Conservation (phyloP, 1,140 invertebrate genomes). For the Caerostris darwini region DNA sequence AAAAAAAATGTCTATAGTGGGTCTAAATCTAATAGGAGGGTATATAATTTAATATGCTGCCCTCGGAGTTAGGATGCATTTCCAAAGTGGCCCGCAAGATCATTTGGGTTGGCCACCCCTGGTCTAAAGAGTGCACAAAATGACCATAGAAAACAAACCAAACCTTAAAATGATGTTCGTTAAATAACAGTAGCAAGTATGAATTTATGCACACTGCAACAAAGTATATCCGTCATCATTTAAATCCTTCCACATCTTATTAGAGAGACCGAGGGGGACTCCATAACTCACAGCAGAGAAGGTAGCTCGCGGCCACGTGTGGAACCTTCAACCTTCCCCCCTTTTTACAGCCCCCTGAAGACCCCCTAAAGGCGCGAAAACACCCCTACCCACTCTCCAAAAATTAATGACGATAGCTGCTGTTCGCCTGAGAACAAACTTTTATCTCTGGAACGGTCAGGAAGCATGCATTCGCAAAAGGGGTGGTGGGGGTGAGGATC, state of each 20-base stretch:
- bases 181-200: too few relatives aligned
- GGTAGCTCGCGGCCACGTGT: background rate
- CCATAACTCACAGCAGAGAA: background rate
- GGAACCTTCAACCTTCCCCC: background rate
- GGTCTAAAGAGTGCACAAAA: too few relatives aligned
- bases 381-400: background rate
- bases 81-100: too few relatives aligned
- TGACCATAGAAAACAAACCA: background rate
- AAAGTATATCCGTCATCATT: background rate
- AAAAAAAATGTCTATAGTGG: too few relatives aligned
- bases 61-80: too few relatives aligned
- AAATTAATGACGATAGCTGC: background rate
- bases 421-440: background rate
- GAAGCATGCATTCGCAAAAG: background rate
- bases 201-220: background rate
- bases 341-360: background rate
- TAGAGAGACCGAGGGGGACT: background rate
- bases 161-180: background rate
- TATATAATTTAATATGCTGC: too few relatives aligned
- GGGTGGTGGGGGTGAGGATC: background rate
- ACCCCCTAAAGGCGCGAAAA: background rate
- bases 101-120: too few relatives aligned
- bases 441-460: background rate
- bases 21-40: too few relatives aligned
- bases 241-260: background rate